Evolutionary conservation across 2,888 invertebrate species (phyloP), one percentile per base, ranked within the genome.

Genomic region (Minunthozetes semirufus): DNA sequence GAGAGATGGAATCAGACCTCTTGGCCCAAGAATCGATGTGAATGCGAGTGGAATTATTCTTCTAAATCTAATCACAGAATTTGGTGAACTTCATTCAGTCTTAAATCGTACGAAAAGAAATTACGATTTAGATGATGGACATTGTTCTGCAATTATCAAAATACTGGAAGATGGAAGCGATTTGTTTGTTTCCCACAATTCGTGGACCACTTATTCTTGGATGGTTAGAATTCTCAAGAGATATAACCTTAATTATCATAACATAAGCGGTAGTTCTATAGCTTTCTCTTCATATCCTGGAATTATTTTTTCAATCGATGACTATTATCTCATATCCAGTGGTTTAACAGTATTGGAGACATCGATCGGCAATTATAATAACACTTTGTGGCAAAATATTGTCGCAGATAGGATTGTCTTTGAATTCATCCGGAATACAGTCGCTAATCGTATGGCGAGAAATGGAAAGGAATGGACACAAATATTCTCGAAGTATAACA

Each of bases 201-300:
- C 91, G 1, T 93, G 91, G 82, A 89, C 88, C 81, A 89, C 89
- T 77, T 93, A 90, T 81, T 86, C 88, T 38, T 87, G 88, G 77
- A 94, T 94, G 94, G 85, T 92, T 76, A 87, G 93, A 76, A 87
- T 94, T 48, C 85, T 92, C 80, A 94, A 94, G 82, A 88, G 88
- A 75, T 94, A 94, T 84, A 53, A 72, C 17, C 8, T 70, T 72
- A 87, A 88, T 76, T 92, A 53, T 27, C 6, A 3, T 1, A 29
- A 9, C 4, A 74, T 79, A 72, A 80, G 81, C 19, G 82, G 81
- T 13, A 79, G 80, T 70, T 80, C 80, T 11, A 76, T 79, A 8
- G 78, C 81, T 0, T 80, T 82, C 77, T 79, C 81, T 27, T 80
- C 81, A 15, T 82, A 83, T 76, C 82, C 82, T n/a, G 81, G 81